Conservation (phyloP, 2,888 invertebrate genomes). For the Agonum fuliginosum region DNA sequence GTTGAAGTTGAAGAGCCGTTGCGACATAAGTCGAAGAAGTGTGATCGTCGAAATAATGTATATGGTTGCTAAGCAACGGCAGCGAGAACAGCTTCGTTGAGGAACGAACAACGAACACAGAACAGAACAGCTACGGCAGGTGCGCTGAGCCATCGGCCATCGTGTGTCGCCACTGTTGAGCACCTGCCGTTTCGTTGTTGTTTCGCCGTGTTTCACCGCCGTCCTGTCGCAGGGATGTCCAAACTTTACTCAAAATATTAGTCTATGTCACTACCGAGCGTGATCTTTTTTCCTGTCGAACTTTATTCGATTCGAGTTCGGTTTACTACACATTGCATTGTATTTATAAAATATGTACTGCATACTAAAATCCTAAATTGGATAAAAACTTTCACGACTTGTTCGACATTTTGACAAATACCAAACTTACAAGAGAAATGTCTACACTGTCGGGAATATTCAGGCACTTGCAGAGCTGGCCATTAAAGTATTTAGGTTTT, state of each 20-base stretch:
- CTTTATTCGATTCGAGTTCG: not conserved
- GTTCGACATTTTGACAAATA: not conserved
- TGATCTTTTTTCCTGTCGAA: constrained; percentile 17
- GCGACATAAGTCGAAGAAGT: constrained; percentile 39
- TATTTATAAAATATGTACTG: constrained; percentile 4
- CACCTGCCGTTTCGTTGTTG: constrained; percentile 43
- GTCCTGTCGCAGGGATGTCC: constrained; percentile 32
- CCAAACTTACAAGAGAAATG: not conserved
- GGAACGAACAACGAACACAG: not conserved
- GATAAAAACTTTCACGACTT: not conserved
- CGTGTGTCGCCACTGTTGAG: constrained; percentile 49
- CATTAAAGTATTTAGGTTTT: no score
- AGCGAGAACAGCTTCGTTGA: constrained; percentile 9
- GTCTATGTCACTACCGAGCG: no score
- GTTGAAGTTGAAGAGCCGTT: not conserved
- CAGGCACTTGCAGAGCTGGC: no score
- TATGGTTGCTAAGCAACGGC: constrained; percentile 51
- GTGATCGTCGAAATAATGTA: constrained; percentile 54
- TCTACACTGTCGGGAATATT: no score
- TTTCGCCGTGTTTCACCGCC: constrained; percentile 33
- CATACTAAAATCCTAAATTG: not conserved
- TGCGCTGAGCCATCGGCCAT: constrained; percentile 45
- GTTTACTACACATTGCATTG: not conserved
- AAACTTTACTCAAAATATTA: constrained; percentile 14
- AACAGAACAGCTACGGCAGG: constrained; percentile 42